Evolutionary conservation across 1,140 invertebrate genomes (phyloP).

Genomic region (Panagrolaimus sp.): DNA sequence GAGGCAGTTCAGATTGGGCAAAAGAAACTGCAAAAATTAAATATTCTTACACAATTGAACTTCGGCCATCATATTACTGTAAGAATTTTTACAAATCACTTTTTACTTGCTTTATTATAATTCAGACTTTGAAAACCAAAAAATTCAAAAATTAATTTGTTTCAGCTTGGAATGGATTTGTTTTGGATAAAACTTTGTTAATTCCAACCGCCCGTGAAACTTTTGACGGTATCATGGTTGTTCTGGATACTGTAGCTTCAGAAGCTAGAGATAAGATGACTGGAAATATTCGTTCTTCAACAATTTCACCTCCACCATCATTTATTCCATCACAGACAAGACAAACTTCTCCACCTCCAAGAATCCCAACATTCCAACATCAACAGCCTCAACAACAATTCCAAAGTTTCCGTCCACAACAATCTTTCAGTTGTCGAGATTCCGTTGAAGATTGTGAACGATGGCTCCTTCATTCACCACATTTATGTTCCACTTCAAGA

Average conservation of each 20-base stretch:
- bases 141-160: conserved; percentile 22
- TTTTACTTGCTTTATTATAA: too few species aligned
- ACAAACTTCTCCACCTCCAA: background rate
- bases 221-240: conserved; percentile 65
- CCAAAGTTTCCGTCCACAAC: background rate
- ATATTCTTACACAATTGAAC: conserved; percentile 57
- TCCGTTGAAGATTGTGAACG: conserved; percentile 12
- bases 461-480: background rate
- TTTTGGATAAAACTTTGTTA: conserved; percentile 65
- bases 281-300: background rate
- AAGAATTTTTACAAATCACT: background rate
- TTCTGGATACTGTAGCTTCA: conserved; percentile 44
- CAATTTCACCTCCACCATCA: background rate
- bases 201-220: conserved; percentile 71
- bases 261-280: conserved; percentile 13
- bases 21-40: conserved; percentile 56
- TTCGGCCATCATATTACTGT: conserved; percentile 50
- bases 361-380: too few species aligned
- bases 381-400: too few species aligned
- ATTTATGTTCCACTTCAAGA: background rate
- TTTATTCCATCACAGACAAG: background rate
- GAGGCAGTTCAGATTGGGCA: conserved; percentile 55
- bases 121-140: background rate
- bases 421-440: background rate
- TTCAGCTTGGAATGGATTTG: conserved; percentile 61